A percentile compares a stretch with the other conserved stretches of the same genome.
These are phyloP conservation scores for Sinopyrophorus schimmeli DNA, from an alignment of 2,888 invertebrate genomes.

Conservation along the genomic window DNA sequence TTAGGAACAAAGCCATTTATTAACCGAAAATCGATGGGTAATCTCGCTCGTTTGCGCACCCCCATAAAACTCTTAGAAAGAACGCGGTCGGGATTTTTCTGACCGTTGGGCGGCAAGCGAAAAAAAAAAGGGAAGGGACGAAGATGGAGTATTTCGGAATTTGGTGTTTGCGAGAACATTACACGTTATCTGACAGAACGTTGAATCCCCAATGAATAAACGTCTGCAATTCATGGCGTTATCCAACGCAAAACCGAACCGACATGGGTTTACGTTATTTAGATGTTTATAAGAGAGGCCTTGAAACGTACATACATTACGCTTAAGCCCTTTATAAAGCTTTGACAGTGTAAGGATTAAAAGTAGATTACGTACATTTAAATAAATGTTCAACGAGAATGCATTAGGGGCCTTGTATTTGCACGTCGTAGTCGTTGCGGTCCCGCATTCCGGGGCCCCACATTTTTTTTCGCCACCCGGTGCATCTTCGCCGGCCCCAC, in stretches of 20 bases:
- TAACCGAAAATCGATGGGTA: not conserved
- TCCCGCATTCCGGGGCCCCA: no score
- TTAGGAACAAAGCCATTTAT: not conserved
- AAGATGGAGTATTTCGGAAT: no score
- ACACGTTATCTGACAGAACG: constrained; percentile 7
- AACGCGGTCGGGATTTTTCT: not conserved
- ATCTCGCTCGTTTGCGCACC: not conserved
- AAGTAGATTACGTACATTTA: constrained; percentile 4
- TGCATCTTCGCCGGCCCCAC: no score
- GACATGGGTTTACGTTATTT: constrained; percentile 13
- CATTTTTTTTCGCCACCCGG: no score
- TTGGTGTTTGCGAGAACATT: no score
- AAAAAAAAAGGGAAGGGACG: no score
- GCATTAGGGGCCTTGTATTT: no score
- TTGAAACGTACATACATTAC: constrained; percentile 8
- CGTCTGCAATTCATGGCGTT: constrained; percentile 14
- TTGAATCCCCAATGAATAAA: constrained; percentile 13
- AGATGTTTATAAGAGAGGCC: constrained; percentile 11
- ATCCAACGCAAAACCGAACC: constrained; percentile 2
- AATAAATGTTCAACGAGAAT: no score
- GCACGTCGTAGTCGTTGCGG: no score
- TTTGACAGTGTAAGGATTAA: constrained; percentile 4
- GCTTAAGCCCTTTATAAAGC: not conserved
- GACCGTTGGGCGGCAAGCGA: no score
- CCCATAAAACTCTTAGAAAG: not conserved